Evolutionary conservation across 2,888 invertebrate genomes (phyloP).

Genomic region (Gibbula magus): DNA sequence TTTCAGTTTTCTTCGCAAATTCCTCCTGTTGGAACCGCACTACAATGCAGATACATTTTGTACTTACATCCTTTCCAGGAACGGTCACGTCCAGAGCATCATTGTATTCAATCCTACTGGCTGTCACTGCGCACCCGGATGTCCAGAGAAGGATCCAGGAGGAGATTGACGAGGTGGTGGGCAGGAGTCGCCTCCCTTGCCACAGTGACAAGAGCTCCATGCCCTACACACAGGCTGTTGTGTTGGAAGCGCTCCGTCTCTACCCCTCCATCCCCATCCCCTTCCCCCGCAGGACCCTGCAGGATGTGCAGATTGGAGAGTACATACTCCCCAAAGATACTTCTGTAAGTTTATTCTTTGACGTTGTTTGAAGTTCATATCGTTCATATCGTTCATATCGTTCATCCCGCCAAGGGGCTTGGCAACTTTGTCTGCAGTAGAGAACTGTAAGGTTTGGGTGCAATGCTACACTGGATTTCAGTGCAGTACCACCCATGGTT

Average conservation of each 20-base stretch:
- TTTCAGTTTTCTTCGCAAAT: too few relatives aligned
- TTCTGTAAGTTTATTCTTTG: background rate
- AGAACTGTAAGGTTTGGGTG: too few relatives aligned
- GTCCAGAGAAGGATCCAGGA: background rate
- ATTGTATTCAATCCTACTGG: background rate
- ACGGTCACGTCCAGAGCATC: background rate
- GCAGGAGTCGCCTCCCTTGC: constrained; percentile 2
- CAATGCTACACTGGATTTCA: too few relatives aligned
- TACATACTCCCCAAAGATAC: background rate
- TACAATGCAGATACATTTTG: too few relatives aligned
- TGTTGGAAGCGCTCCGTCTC: background rate
- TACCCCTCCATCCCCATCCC: background rate
- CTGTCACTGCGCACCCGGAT: background rate
- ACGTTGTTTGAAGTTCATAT: too few relatives aligned
- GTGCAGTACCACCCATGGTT: too few relatives aligned
- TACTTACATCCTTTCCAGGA: background rate
- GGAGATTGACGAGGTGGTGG: background rate
- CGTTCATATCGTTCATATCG: too few relatives aligned
- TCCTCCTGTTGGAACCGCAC: too few relatives aligned
- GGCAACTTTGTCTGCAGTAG: too few relatives aligned
- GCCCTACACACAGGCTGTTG: background rate
- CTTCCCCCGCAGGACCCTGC: background rate
- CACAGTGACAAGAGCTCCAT: background rate
- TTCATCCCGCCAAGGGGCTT: too few relatives aligned
- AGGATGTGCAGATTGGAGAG: background rate